Base-by-base conservation (phyloP, 2,888 invertebrate species). In the Siphlonurus alternatus region DNA sequence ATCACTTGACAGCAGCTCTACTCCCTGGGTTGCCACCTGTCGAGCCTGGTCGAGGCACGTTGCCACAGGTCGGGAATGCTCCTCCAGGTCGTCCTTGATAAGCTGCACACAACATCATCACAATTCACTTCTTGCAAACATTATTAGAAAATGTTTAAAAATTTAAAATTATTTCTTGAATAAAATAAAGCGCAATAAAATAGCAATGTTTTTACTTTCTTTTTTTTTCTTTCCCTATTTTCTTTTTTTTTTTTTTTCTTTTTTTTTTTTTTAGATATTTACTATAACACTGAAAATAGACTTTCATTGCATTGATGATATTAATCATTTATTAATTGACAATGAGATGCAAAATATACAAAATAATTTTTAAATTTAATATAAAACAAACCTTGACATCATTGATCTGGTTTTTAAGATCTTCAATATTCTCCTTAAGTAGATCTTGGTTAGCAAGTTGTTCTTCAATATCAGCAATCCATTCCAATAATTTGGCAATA, bases 1-100 rank as follows among this genome's bases (percentile, higher is more conserved):
- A 70, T 94, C 94, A 67, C 90, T 88, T 2, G 93, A 93, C 3
- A 96, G 79, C n/a, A 93, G 88, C 71, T 95, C 94, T 38, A 90
- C 88, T 0, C 93, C 93, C 22, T 93, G 92, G 1, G 92, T 81
- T 2, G 93, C 89, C 61, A 95, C 83, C 73, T 93, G 92, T 64
- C 93, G 86, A 10, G 93, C 89, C 79, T 93, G 92, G 73, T 94
- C 93, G 63, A 92, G 81, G 71, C 92, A 92, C 38, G 89, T 86
- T 23, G 88, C 84, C 18, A 94, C 88, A 64, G 89, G 88, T 56
- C 90, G 85, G 69, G 86, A 84, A 75, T 94, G 91, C 65, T 87
- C 84, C 71, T 93, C 93, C 66, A 94, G 79, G 75, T 94, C 93
- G 71, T 93, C 93, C 74, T 89, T 90, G 71, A 94, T 86, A 75